Evolutionary conservation across 2,113 vertebrate species (phyloP), one percentile per base, ranked within the genome.

Genomic region (Semnornis frantzii): DNA sequence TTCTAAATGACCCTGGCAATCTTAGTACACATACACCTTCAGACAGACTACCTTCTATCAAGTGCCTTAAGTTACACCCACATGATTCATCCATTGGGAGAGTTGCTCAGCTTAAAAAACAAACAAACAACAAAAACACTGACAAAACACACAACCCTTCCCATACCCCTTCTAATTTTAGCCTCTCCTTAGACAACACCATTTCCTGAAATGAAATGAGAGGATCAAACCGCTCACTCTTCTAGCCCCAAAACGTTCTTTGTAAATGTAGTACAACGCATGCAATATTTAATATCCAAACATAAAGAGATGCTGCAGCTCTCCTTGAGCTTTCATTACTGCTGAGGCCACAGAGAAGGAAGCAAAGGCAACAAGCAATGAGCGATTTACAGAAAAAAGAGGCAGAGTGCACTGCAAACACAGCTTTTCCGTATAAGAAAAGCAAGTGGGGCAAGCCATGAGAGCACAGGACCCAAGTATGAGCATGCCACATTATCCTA

Each of bases 21-120:
- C 79, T 89, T 82, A 76, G n/a, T 95, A 78, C 78, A 89, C 78
- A 75, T 78, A 74, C 5, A 90, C 64, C 69, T 92, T 76, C 80
- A 93, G 87, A 89, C 79, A 82, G 89, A 83, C 85, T 95, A 68
- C 54, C 81, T 62, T 63, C 84, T 96, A 89, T 91, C 75, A 91
- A 95, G 54, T 63, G 66, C 70, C 33, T 0, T 74, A 91, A 83
- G 73, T 80, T 78, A 93, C 90, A 91, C 95, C 95, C 91, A 84
- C 25, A 82, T 96, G 90, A 96, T 94, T 97, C 92, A 97, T 85
- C 59, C 58, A 70, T 74, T 60, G 81, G 34, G 30, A 85, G 70
- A 82, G 48, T 6, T 74, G 58, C 57, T 82, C 14, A 15, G 42
- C 64, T 71, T 2, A 48, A 55, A 73, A 78, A 83, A 31, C 13